Base-by-base conservation (phyloP, 2,888 invertebrate species). In the Junonia oenone region DNA sequence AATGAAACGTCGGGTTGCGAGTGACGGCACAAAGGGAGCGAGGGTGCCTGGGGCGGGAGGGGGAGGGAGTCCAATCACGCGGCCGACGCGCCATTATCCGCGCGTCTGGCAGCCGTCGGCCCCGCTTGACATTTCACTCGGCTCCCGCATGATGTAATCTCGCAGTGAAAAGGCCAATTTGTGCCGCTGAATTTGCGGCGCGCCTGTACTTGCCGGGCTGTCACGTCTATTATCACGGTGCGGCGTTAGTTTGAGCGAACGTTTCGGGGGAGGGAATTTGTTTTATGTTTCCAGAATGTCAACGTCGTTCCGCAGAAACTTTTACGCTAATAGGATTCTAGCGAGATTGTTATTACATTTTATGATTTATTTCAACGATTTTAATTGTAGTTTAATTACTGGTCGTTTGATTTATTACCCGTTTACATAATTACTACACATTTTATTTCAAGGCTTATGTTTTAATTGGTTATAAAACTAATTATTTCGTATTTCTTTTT, bases 131-230 rank as follows among this genome's bases (percentile, higher is more conserved):
- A 89, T 90, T 90, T 90, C 90, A 89, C 90, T 90, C 88, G 78
- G 77, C 83, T 89, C 89, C 90, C 89, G 88, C 90, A 89, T 88
- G 89, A 90, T 90, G 89, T 89, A 90, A 90, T 90, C 90, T 90
- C 89, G 80, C 87, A 83, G 89, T 88, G 90, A 90, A 90, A 89
- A 88, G 90, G 90, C 87, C 90, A 89, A 90, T 90, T 90, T 89
- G 89, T 88, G 86, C 84, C 81, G 88, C 81, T 87, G 88, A 89
- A 89, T 88, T 87, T 90, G 90, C 83, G 87, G 89, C 81, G 80
- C 78, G 86, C 80, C 84, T 78, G 83, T 81, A 81, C 83, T 86
- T 81, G 85, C 81, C 81, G 76, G 75, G 80, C 80, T 83, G 88
- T 86, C 87, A 84, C 83, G 84, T 86, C 84, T 83, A 81, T 87